Base-by-base conservation (phyloP, 2,888 invertebrate species). In the Agrotis ipsilon region DNA sequence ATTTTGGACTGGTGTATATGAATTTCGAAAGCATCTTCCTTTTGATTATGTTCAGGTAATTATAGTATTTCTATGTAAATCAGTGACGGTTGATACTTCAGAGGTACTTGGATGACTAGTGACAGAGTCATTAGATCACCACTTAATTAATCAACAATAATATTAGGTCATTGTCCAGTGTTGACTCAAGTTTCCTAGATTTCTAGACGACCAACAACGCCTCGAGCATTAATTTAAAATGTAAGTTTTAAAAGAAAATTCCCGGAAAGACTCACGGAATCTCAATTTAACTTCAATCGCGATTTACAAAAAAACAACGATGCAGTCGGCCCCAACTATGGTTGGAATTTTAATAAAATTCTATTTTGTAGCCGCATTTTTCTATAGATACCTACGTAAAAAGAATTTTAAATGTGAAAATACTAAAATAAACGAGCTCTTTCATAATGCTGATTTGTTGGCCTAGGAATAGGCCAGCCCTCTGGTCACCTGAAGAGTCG, bases 91-190 rank as follows among this genome's bases (percentile, higher is more conserved):
- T 14, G 11, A n/a, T 52, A 59, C 18, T 75, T 13, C 3, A 43
- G 11, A 61, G 6, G 49, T 55, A 5, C 32, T 32, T 55, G n/a
- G 32, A 55, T 76, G 71, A 77, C 60, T 76, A 24, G 51, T 68
- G 52, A 74, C 75, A 39, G 32, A 14, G 48, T 52, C 6, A 46
- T 78, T 78, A 67, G 6, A 67, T 72, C 73, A 78, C 67, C 45
- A 43, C 3, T 39, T 18, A 32, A 74, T 79, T 80, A 62, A 62
- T 80, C 46, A 69, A n/a, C 54, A 51, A 78, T 60, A 32, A 66
- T 54, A 61, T 58, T 65, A 64, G 24, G 60, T 66, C 62, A 66
- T 48, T 55, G n/a, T 39, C 19, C 18, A 54, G 21, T 27, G 5
- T 45, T 59, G 48, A 70, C 59, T 54, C 60, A 52, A 46, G n/a